Conservation (phyloP, 2,888 invertebrate genomes). For the Oscheius sp. region DNA sequence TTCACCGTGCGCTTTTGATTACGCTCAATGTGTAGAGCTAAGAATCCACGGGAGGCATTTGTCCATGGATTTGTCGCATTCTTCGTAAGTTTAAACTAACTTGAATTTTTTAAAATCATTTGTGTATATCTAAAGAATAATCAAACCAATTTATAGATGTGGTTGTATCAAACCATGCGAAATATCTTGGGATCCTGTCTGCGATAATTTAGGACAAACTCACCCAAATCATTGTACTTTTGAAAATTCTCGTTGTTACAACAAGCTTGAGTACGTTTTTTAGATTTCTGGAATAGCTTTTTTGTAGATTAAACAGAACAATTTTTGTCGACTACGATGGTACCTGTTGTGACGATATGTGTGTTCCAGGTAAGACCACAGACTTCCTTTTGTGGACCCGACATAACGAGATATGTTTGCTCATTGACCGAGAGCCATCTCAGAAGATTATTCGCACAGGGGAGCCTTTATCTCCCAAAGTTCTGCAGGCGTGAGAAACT, state of each 20-base stretch:
- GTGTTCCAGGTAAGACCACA: constrained; percentile 32
- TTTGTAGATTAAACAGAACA: constrained; percentile 40
- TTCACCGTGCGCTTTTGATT: constrained; percentile 47
- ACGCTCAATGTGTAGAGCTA: constrained; percentile 48
- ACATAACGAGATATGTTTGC: constrained; percentile 15
- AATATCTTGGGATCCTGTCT: constrained; percentile 51
- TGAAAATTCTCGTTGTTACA: constrained; percentile 49
- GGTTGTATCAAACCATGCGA: constrained; percentile 46
- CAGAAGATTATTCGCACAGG: not conserved
- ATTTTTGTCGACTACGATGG: constrained; percentile 53
- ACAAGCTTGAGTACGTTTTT: constrained; percentile 42
- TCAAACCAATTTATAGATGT: not conserved
- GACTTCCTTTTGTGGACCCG: not conserved
- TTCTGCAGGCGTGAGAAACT: too few relatives aligned
- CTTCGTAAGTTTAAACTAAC: constrained; percentile 29
- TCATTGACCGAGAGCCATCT: not conserved
- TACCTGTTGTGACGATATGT: constrained; percentile 56
- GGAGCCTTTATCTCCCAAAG: not conserved
- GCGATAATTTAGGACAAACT: constrained; percentile 53
- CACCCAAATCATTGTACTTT: constrained; percentile 55
- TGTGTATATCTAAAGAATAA: not conserved
- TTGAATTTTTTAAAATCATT: not conserved
- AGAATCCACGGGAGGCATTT: constrained; percentile 43
- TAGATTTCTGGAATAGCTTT: not conserved
- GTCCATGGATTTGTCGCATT: constrained; percentile 40